Conservation (phyloP, 2,113 vertebrate species). For the Nesoenas mayeri region DNA sequence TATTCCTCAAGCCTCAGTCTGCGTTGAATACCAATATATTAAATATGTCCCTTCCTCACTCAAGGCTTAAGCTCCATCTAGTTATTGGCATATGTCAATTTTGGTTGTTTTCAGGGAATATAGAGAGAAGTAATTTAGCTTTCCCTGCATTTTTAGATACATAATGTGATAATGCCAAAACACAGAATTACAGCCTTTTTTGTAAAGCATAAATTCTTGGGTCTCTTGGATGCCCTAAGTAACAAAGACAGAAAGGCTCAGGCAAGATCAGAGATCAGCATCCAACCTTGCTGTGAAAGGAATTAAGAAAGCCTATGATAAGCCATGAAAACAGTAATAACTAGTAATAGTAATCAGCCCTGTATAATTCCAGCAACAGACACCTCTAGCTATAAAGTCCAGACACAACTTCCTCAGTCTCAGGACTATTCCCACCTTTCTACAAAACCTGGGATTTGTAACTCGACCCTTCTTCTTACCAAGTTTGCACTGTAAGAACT, state of each 20-base stretch:
- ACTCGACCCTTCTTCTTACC: background rate
- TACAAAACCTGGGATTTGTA: background rate
- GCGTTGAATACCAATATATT: background rate
- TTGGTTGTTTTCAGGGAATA: background rate
- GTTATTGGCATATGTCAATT: background rate
- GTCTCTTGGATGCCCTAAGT: background rate
- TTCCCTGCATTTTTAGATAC: background rate
- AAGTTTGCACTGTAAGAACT: background rate
- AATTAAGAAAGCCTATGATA: background rate
- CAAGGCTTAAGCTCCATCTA: background rate
- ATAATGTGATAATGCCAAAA: background rate
- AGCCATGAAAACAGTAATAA: background rate
- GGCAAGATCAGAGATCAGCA: background rate
- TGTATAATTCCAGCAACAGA: background rate
- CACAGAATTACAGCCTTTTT: background rate
- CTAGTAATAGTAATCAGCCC: background rate
- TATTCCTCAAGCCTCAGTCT: background rate
- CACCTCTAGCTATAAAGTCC: background rate
- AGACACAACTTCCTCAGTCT: background rate
- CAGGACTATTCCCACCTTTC: background rate
- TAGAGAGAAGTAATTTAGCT: background rate
- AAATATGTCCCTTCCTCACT: background rate
- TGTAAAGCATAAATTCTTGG: background rate
- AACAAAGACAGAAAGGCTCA: background rate
- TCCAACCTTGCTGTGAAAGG: background rate